Evolutionary conservation across 2,888 invertebrate species (phyloP).

Genomic region (Seira sanloemensis): DNA sequence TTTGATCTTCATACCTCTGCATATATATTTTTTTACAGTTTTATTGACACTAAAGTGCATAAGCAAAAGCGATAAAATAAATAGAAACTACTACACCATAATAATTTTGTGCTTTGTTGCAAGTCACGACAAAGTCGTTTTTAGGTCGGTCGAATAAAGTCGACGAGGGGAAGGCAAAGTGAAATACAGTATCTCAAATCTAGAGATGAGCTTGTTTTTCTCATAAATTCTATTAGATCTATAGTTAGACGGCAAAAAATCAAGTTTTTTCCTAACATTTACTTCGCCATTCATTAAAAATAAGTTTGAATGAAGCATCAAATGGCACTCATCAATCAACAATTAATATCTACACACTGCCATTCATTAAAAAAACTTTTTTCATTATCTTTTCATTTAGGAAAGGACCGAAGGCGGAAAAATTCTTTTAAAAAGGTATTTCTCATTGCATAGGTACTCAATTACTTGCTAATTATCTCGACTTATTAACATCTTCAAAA

Average conservation of each 20-base stretch:
- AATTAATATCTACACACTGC: neutral
- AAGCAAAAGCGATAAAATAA: too few species aligned
- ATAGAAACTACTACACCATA: neutral
- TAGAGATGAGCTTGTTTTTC: slow-evolving; percentile 3
- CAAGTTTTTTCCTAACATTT: slow-evolving; percentile 1
- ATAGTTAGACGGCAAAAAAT: too few species aligned
- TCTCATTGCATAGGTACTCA: neutral
- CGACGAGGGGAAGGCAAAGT: too few species aligned
- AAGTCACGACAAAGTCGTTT: neutral
- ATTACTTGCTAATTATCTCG: slow-evolving; percentile 5
- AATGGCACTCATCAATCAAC: slow-evolving; percentile 9
- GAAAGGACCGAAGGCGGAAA: neutral
- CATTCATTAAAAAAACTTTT: neutral
- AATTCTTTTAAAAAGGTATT: neutral
- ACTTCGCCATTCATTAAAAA: neutral
- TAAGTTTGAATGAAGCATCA: neutral
- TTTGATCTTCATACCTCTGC: too few species aligned
- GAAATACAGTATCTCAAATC: too few species aligned
- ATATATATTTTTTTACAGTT: too few species aligned
- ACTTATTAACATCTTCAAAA: slow-evolving; percentile 14
- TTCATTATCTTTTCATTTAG: neutral
- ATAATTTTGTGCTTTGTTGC: neutral
- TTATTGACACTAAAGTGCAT: too few species aligned
- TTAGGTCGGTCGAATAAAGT: neutral
- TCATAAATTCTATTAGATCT: too few species aligned